A percentile compares a stretch with the other conserved stretches of the same genome.
Conservation (phyloP, 2,113 vertebrate species). For the Daboia siamensis region DNA sequence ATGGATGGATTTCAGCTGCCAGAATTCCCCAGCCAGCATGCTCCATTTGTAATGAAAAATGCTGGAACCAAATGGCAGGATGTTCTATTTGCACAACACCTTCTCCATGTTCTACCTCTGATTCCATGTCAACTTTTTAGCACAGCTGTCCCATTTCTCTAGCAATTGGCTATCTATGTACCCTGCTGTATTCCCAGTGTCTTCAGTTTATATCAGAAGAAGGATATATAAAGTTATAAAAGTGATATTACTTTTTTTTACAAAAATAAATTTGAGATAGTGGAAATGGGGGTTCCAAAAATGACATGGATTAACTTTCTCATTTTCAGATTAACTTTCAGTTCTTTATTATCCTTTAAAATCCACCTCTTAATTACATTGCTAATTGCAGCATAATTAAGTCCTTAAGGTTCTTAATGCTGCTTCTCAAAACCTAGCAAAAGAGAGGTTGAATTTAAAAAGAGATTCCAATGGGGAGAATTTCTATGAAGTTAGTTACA, state of each 20-base stretch:
- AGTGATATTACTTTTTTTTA: background rate
- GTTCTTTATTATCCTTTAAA: background rate
- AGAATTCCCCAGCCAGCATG: background rate
- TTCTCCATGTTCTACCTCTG: background rate
- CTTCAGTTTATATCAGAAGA: background rate
- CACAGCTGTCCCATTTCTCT: background rate
- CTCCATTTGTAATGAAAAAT: background rate
- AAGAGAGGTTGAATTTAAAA: background rate
- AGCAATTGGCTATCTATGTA: background rate
- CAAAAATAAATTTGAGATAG: background rate
- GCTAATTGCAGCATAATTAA: conserved; percentile 14
- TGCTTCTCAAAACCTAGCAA: background rate
- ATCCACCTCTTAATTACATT: background rate
- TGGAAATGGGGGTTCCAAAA: background rate
- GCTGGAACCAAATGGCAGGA: background rate
- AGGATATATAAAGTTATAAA: background rate
- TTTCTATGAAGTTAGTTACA: background rate
- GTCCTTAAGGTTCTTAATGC: background rate
- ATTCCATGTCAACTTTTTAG: background rate
- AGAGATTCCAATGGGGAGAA: background rate
- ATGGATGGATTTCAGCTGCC: background rate
- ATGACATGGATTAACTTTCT: background rate
- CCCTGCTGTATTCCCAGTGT: background rate
- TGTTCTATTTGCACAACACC: background rate
- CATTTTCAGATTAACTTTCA: background rate